A percentile compares a stretch with the other conserved stretches of the same genome.
Conservation (phyloP, 37 sponge, comb jelly and placozoan genomes). For the Theonella swinhoei region DNA sequence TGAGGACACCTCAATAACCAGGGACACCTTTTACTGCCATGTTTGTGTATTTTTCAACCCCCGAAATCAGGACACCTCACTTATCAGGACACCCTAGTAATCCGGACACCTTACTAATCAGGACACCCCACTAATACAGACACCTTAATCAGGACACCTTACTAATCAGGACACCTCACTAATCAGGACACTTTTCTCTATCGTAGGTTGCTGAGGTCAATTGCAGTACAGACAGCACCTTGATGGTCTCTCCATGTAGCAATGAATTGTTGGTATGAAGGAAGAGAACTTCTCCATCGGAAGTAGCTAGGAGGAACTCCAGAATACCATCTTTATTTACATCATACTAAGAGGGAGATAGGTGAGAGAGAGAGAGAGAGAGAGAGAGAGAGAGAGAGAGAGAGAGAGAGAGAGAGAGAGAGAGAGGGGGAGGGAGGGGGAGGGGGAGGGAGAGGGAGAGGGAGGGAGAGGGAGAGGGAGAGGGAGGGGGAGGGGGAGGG, state of each 20-base stretch:
- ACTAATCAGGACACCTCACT: no score
- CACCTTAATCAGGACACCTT: no score
- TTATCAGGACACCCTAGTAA: no score
- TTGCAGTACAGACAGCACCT: conserved; percentile 33
- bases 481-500: background rate
- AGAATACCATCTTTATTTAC: conserved; percentile 58
- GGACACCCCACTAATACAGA: no score
- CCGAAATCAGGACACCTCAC: no score
- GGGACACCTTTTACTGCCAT: no score
- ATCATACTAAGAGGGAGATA: conserved; percentile 74
- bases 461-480: background rate
- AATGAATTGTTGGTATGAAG: conserved; percentile 50
- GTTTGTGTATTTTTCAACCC: no score
- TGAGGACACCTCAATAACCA: no score
- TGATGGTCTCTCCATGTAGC: conserved; percentile 72
- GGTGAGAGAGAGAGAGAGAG: conserved; percentile 33
- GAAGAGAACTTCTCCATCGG: conserved; percentile 74
- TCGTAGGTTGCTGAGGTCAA: no score
- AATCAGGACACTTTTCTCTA: no score
- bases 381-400: background rate
- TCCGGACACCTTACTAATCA: no score
- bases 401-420: background rate
- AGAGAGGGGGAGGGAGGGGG: background rate
- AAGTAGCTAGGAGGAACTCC: conserved; percentile 67
- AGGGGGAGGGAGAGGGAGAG: background rate